These are phyloP conservation scores for Penaeus chinensis DNA, from an alignment of 1,140 invertebrate species.

Conservation along the genomic window DNA sequence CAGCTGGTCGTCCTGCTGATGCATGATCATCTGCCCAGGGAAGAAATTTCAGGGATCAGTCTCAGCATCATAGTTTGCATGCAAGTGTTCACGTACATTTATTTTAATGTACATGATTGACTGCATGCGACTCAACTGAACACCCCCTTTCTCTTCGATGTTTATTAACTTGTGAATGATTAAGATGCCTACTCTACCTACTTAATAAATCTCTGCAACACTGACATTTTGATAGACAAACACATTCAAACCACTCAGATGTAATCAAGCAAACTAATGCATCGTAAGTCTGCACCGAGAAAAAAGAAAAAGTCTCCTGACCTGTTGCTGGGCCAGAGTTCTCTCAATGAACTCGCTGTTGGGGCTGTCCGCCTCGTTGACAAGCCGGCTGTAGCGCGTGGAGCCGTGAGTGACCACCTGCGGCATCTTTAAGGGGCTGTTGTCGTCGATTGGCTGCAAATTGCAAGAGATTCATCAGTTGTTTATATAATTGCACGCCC, in stretches of 20 bases:
- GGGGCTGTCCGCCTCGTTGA: constrained; percentile 86
- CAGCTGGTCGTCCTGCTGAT: constrained; percentile 87
- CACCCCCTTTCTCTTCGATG: too few relatives aligned
- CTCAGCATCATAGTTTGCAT: neutral
- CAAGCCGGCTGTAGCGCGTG: constrained; percentile 88
- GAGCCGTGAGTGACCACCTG: constrained; percentile 76
- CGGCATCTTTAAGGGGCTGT: constrained; percentile 70
- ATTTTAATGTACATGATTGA: neutral
- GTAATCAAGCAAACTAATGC: too few relatives aligned
- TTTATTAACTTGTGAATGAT: neutral
- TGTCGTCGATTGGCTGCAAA: constrained; percentile 74
- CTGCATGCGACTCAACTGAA: neutral
- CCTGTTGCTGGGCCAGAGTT: constrained; percentile 67
- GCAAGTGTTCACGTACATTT: too few relatives aligned
- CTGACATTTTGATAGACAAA: too few relatives aligned
- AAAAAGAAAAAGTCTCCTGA: constrained; percentile 44
- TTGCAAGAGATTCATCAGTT: constrained; percentile 32
- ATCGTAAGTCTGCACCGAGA: too few relatives aligned
- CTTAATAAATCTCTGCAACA: too few relatives aligned
- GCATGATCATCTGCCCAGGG: constrained; percentile 74
- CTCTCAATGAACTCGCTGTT: constrained; percentile 75
- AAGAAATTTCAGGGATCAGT: neutral
- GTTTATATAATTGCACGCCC: too few relatives aligned
- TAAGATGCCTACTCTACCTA: neutral
- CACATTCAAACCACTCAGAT: too few relatives aligned